Percentiles rank a stretch among this genome's conserved stretches.
These are phyloP conservation scores for Aphis gossypii DNA, from an alignment of 1,140 invertebrate genomes.

Conservation along the genomic window DNA sequence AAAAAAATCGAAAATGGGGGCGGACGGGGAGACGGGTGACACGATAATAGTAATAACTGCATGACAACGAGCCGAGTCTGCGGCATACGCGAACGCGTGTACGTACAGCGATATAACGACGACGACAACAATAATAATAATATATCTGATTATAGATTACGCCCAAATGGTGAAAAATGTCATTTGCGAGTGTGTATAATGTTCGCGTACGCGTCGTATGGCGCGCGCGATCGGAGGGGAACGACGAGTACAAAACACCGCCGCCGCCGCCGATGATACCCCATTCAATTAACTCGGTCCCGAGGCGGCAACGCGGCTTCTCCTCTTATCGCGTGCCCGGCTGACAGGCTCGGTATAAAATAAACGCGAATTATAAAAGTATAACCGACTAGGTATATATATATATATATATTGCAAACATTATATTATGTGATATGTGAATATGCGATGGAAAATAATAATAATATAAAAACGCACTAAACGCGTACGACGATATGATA, in stretches of 20 bases:
- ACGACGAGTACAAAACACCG: not conserved
- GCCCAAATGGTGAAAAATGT: not conserved
- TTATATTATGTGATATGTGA: not conserved
- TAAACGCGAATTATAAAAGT: slow-evolving; percentile 31
- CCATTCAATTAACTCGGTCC: slow-evolving; percentile 35
- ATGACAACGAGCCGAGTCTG: not conserved
- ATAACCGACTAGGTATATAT: not conserved
- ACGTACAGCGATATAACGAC: not conserved
- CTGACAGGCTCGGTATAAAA: not conserved
- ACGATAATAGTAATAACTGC: not conserved
- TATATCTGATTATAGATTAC: slow-evolving; percentile 20
- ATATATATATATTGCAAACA: not conserved
- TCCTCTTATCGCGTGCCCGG: slow-evolving; percentile 37
- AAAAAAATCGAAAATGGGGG: not conserved
- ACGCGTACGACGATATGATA: not conserved
- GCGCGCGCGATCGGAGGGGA: not conserved
- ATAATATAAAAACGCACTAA: not conserved
- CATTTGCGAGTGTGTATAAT: not conserved
- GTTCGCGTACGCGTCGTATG: not conserved
- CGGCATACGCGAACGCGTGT: not conserved
- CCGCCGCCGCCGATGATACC: not conserved
- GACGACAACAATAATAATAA: slow-evolving; percentile 4
- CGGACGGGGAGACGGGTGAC: not conserved
- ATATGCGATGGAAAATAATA: not conserved
- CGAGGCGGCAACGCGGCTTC: not conserved